Base-by-base conservation (phyloP, 2,888 invertebrate genomes). In the Bruchidius siliquastri region DNA sequence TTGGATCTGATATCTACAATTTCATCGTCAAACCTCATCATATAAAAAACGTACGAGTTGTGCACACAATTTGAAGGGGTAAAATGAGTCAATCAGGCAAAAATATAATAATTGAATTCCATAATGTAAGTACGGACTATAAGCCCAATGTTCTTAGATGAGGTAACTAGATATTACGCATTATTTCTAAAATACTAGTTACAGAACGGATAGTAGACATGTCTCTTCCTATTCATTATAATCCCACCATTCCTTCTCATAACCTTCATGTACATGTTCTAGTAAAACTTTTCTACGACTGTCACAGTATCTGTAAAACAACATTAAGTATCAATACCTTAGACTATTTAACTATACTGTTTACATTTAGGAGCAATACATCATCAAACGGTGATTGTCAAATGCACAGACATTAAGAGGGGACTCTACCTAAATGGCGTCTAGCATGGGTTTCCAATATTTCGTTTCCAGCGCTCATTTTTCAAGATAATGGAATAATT, bases 181-280 rank as follows among this genome's bases (percentile, higher is more conserved):
- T 76, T 75, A 79, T 78, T 79, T 79, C 78, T 79, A 79, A 76
- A 77, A 77, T 78, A 79, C 80, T 80, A 81, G 74, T 79, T 79
- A 78, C 79, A 77, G 80, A 82, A 81, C 79, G 79, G 76, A 74
- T 75, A 73, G 72, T 78, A 74, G 74, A 76, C 73, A 77, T 72
- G 68, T 72, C 21, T 10, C n/a, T 49, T 8, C 80, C 90, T 91
- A 94, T 91, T 96, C 95, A 88, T 93, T 95, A 87, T 96, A 97
- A 84, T 95, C 96, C 99, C 98, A 99, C 93, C 96, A 94, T 86
- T 98, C 98, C 88, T 96, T 97, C 87, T 99, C 99, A 87, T 98
- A 98, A 77, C 99, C 99, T 90, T 99, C 99, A 87, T 97, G 96
- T 72, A 99, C 99, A 87, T 99, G 99, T 86, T 97, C 97, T 83